These are phyloP conservation scores for Pseudopipra pipra DNA, from an alignment of 2,113 vertebrate genomes.

Conservation along the genomic window DNA sequence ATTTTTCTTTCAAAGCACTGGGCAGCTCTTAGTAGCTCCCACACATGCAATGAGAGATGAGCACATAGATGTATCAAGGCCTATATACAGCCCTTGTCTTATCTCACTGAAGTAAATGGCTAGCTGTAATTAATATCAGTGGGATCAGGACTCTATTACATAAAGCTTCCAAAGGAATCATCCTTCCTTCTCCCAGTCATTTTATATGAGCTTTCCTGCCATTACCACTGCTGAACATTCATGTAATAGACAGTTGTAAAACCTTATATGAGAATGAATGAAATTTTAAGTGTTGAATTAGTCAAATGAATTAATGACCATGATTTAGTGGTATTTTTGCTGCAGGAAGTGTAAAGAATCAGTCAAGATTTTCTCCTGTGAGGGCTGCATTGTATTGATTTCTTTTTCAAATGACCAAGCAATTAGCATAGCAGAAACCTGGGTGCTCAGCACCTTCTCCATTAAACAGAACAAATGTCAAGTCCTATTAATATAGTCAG, in stretches of 20 bases:
- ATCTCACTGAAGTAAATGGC: neutral
- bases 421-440: slow-evolving; percentile 61
- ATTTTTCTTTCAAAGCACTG: neutral
- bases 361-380: slow-evolving; percentile 31
- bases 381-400: neutral
- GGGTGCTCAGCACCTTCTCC: slow-evolving; percentile 48
- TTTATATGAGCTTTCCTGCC: neutral
- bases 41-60: neutral
- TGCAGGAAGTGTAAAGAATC: neutral
- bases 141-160: neutral
- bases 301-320: slow-evolving; percentile 16
- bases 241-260: slow-evolving; percentile 2
- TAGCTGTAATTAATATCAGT: neutral
- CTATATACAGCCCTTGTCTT: neutral
- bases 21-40: neutral
- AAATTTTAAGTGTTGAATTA: slow-evolving; percentile 41
- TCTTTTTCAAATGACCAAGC: slow-evolving; percentile 54
- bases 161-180: neutral
- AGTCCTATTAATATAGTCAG: slow-evolving; percentile 60
- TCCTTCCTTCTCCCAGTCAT: neutral
- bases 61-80: neutral
- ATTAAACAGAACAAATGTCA: slow-evolving; percentile 60
- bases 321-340: slow-evolving; percentile 21
- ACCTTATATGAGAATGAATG: slow-evolving; percentile 8
- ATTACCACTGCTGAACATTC: neutral